Evolutionary conservation across 2,888 invertebrate genomes (phyloP).

Genomic region (Drosophila meridionalis): DNA sequence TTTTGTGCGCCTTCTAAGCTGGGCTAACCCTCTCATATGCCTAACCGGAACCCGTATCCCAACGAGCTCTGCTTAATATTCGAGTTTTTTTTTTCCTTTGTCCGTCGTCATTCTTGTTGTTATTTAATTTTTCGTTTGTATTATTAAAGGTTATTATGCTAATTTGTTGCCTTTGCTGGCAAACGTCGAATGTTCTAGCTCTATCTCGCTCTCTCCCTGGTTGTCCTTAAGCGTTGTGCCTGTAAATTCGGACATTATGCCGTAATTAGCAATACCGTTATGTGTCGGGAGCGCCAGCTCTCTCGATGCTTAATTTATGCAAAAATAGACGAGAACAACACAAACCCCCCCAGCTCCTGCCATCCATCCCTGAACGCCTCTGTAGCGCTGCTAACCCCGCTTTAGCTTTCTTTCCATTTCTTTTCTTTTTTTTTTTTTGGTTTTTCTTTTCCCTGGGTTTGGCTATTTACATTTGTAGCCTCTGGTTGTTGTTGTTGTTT

Average conservation of each 20-base stretch:
- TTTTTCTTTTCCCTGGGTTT: constrained; percentile 6
- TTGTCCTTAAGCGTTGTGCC: constrained; percentile 24
- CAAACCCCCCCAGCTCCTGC: neutral
- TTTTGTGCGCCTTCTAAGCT: constrained; percentile 29
- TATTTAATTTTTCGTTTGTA: constrained; percentile 79
- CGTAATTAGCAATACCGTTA: constrained; percentile 77
- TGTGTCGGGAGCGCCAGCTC: constrained; percentile 52
- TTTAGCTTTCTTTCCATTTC: constrained; percentile 3
- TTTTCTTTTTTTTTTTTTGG: neutral
- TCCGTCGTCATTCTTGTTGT: constrained; percentile 56
- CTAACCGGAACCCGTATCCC: constrained; percentile 8
- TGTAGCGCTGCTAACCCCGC: neutral
- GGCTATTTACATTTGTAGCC: constrained; percentile 32
- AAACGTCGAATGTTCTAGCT: neutral
- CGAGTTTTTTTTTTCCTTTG: constrained; percentile 7
- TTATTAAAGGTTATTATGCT: constrained; percentile 81
- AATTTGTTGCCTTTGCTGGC: constrained; percentile 62
- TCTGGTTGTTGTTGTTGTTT: constrained; percentile 29
- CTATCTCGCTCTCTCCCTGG: neutral
- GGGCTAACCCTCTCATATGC: constrained; percentile 11
- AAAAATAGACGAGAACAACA: constrained; percentile 39
- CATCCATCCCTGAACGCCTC: neutral
- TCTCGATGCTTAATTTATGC: constrained; percentile 75
- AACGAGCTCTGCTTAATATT: constrained; percentile 53
- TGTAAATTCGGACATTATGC: constrained; percentile 71